Base-by-base conservation (phyloP, 2,113 vertebrate species). In the Xerus inauris region DNA sequence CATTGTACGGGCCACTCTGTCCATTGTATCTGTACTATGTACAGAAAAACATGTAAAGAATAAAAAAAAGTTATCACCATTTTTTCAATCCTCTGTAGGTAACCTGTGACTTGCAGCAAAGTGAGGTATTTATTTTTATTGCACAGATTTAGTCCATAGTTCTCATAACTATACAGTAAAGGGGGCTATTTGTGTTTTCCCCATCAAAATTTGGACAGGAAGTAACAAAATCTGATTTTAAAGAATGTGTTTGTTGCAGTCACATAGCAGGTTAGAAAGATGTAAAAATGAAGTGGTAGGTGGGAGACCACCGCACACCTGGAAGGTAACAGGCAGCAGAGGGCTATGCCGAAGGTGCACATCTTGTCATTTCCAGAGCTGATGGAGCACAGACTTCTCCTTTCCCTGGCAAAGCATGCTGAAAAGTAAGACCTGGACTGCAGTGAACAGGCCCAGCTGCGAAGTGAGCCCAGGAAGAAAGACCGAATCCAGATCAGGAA, bases 121-220 rank as follows among this genome's bases (percentile, higher is more conserved):
- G 19, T 57, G 4, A 89, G 62, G 6, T 30, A 87, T 81, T 83
- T 35, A 76, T 77, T 94, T 67, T 81, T 64, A 79, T 57, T 71
- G 19, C 5, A 83, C 20, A 73, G 28, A 94, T n/a, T 1, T 4
- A 73, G 42, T 28, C 17, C 42, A 22, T 67, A 26, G 0, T 76
- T 87, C 81, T 93, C 9, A 82, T 49, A 42, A 81, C 65, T 82
- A 96, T 64, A 9, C 28, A 71, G 42, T 59, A 8, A 88, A 49
- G 54, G 35, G 12, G 14, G 10, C 8, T 83, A 38, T 22, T 81
- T 57, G 42, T 49, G 59, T 67, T 89, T 80, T 69, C 12, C 8
- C 76, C 90, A n/a, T 35, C 1, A 85, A 87, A 73, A 86, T 89
- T 79, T 91, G 47, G 51, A 54, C 5, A 84, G 19, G 38, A 83